Base-by-base conservation (phyloP, 2,113 vertebrate genomes). In the Desmodus rotundus region DNA sequence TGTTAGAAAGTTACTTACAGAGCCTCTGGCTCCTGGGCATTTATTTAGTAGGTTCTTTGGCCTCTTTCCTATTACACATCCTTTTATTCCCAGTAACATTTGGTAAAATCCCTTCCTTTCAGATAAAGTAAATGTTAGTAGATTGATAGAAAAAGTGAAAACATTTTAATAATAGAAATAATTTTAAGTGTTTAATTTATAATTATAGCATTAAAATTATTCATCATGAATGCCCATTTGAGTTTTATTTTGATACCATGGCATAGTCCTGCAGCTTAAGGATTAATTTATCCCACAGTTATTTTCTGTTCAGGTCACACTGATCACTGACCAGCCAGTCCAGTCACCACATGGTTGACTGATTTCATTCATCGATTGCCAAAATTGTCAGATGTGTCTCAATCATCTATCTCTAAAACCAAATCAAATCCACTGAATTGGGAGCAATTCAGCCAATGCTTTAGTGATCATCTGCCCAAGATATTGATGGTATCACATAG, bases 351-450 rank as follows among this genome's bases (percentile, higher is more conserved):
- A 45, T 61, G 36, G 61, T 82, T 74, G 81, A 90, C 95, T 96
- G 92, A 93, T 97, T 96, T 93, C 67, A 94, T 93, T 96, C 90
- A 95, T 11, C 85, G 31, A 67, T 91, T 76, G 81, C 90, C 94
- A 94, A 17, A 88, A 96, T 72, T 63, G 13, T 86, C 95, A 97
- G 88, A 91, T 96, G 90, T 96, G 68, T 82, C 83, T 68, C 72
- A 76, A 74, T 50, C 86, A 74, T 68, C 43, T 80, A 0, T 70
- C 87, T 84, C 88, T n/a, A 45, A 91, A 68, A 77, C 52, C 74
- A 93, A 97, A 91, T 83, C 67, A 95, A 65, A 91, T 91, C 68
- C 89, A 58, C 83, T 26, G 36, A 81, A 11, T 47, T 76, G 26
- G 84, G 47, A 90, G 28, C n/a, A 20, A 2, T 87, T 87, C 54